Percentiles rank a stretch among this genome's conserved stretches.
Evolutionary conservation across 2,888 invertebrate genomes (phyloP).

Genomic region (Eurytoma adleriae): DNA sequence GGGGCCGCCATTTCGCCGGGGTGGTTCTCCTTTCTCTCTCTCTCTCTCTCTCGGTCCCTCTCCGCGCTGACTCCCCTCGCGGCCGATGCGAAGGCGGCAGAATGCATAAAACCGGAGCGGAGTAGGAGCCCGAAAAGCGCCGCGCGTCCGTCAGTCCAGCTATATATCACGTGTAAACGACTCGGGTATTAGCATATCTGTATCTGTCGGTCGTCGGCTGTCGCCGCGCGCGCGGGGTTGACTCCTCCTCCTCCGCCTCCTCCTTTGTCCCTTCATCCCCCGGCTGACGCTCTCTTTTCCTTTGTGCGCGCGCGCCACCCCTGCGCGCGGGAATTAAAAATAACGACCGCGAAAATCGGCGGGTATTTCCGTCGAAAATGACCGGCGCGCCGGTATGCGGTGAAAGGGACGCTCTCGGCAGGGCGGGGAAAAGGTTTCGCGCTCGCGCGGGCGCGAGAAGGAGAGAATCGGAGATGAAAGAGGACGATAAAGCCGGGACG

Average conservation of each 20-base stretch:
- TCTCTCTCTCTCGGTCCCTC: constrained; percentile 5
- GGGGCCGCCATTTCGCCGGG: constrained; percentile 12
- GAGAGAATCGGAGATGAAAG: constrained; percentile 42
- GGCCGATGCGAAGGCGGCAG: not conserved
- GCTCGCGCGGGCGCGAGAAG: not conserved
- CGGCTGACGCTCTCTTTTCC: not conserved
- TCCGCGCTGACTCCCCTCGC: not conserved
- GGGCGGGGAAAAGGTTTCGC: not conserved
- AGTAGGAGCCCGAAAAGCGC: constrained; percentile 30
- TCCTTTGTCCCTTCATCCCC: constrained; percentile 24
- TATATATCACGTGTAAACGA: constrained; percentile 72
- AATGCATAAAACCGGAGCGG: constrained; percentile 19
- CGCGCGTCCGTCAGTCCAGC: constrained; percentile 67
- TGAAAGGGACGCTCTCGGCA: constrained; percentile 1
- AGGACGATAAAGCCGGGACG: constrained; percentile 37
- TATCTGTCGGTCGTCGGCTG: constrained; percentile 66
- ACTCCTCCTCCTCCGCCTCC: constrained; percentile 61
- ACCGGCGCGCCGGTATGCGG: constrained; percentile 31
- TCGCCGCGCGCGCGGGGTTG: constrained; percentile 58
- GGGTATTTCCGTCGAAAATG: not conserved
- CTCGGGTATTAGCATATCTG: constrained; percentile 71
- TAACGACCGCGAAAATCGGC: constrained; percentile 43
- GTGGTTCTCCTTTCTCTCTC: constrained; percentile 10
- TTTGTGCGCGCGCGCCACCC: not conserved
- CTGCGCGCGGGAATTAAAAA: not conserved